phyloP scores from a whole-genome alignment of 2,888 invertebrate species.

The Muschampia staudingeri region DNA sequence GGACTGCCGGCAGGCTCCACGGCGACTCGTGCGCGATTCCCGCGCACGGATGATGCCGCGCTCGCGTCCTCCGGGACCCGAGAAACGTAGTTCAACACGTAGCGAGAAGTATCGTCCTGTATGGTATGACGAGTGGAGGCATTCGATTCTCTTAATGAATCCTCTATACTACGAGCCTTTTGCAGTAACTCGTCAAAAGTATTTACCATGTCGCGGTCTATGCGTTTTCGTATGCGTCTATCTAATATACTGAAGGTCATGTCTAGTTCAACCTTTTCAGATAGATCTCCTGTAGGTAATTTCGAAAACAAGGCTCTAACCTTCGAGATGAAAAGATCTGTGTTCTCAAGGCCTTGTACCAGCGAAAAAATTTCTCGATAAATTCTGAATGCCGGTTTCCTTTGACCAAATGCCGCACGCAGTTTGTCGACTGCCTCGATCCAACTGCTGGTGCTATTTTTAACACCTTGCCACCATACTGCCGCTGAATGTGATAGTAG shows the following conservation, averaged over 20 bases:
- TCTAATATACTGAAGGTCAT: conserved; percentile 7
- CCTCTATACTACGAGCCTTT: conserved; percentile 9
- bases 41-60: neutral
- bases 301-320: conserved; percentile 3
- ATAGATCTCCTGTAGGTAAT: conserved; percentile 4
- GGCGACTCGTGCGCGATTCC: neutral
- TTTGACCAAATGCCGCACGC: conserved; percentile 11
- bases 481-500: neutral
- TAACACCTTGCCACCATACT: conserved; percentile 7
- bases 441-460: neutral
- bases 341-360: neutral
- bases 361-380: conserved; percentile 9
- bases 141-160: neutral
- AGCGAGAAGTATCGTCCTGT: neutral
- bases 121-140: too few relatives aligned
- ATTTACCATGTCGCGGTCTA: neutral
- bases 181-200: neutral
- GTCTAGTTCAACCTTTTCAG: neutral
- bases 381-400: conserved; percentile 9
- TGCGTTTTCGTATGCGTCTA: neutral
- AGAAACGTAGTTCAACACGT: neutral
- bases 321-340: neutral
- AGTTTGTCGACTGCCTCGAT: neutral
- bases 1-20: neutral
- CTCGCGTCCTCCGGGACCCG: conserved; percentile 10